Percentiles rank a stretch among this genome's conserved stretches.
Conservation (phyloP, 2,888 invertebrate species). For the Limnephilus marmoratus region DNA sequence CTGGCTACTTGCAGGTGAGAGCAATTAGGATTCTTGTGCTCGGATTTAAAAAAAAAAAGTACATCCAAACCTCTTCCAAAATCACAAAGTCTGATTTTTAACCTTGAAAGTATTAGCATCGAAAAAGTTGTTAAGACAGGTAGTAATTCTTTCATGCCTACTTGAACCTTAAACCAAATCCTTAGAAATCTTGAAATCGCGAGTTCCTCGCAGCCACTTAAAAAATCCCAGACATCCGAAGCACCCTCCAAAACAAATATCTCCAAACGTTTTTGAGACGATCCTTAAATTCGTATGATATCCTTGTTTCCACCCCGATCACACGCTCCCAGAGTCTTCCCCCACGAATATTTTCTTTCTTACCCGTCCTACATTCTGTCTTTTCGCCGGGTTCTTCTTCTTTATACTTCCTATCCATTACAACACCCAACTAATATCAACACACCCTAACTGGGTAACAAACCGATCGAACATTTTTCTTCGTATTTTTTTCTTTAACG, state of each 20-base stretch:
- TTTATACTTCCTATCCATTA: background rate
- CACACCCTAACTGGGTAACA: constrained; percentile 35
- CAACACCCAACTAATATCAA: background rate
- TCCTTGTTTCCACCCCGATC: constrained; percentile 40
- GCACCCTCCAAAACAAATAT: constrained; percentile 11
- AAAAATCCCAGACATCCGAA: constrained; percentile 22
- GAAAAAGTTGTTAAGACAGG: background rate
- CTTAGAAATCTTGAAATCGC: background rate
- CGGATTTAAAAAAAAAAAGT: too few relatives aligned
- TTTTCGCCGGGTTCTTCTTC: constrained; percentile 7
- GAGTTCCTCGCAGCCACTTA: background rate
- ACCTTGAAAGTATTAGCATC: background rate
- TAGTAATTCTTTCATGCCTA: background rate
- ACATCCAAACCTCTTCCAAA: too few relatives aligned
- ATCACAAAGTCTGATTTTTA: background rate
- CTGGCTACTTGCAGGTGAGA: too few relatives aligned
- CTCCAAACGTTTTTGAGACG: constrained; percentile 24
- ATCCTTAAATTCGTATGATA: background rate
- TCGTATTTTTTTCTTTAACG: background rate
- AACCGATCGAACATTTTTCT: constrained; percentile 22
- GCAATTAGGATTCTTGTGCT: too few relatives aligned
- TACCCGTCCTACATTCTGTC: background rate
- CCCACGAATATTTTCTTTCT: constrained; percentile 7
- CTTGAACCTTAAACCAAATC: background rate
- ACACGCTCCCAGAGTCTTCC: constrained; percentile 15